Conservation (phyloP, 1,140 invertebrate genomes). For the Leptinotarsa texana region DNA sequence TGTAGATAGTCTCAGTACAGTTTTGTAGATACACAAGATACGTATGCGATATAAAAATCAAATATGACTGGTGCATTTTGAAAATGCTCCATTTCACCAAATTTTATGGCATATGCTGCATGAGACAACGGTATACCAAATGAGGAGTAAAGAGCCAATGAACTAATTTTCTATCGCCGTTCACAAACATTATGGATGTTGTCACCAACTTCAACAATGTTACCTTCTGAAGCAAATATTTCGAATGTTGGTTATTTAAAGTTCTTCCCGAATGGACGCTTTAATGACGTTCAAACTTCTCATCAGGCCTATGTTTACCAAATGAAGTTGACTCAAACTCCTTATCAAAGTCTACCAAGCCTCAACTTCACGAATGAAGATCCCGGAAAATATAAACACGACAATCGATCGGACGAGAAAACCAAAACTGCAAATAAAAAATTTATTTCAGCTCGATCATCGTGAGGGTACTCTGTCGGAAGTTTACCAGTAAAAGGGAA, state of each 20-base stretch:
- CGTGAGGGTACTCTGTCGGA: neutral
- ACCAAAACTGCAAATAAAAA: neutral
- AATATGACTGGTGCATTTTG: too few species aligned
- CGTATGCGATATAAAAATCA: too few species aligned
- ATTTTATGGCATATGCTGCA: too few species aligned
- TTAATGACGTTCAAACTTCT: neutral
- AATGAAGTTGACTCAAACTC: slow-evolving; percentile 3
- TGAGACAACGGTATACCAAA: too few species aligned
- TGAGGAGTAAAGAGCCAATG: too few species aligned
- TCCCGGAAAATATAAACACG: neutral
- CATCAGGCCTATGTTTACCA: neutral
- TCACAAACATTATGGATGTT: too few species aligned
- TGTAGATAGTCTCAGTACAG: too few species aligned
- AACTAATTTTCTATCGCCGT: too few species aligned
- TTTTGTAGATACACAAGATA: too few species aligned
- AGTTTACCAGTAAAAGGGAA: neutral
- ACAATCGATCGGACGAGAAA: neutral
- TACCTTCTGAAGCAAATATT: too few species aligned
- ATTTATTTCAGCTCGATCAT: neutral
- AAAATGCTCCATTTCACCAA: too few species aligned
- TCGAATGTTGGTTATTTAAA: neutral
- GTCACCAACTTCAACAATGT: too few species aligned
- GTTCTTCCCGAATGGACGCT: neutral
- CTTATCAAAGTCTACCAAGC: neutral
- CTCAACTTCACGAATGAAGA: neutral